phyloP scores from a whole-genome alignment of 2,113 vertebrate species.

The Vulpes lagopus region DNA sequence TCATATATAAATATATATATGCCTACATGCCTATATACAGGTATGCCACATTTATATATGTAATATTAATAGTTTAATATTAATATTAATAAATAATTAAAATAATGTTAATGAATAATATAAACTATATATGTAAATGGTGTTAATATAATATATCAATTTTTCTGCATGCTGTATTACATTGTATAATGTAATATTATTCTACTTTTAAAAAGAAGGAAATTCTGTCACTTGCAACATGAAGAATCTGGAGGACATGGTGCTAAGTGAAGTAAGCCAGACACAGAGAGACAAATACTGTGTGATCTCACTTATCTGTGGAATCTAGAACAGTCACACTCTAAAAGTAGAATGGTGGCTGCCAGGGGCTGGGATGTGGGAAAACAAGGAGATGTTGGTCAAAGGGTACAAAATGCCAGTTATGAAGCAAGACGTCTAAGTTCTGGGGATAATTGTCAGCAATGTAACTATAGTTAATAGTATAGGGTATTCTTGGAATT shows the following conservation, averaged over 20 bases:
- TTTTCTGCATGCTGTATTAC: background rate
- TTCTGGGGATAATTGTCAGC: background rate
- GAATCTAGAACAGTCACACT: background rate
- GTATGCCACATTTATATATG: background rate
- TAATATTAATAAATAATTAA: no score
- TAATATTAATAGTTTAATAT: no score
- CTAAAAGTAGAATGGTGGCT: background rate
- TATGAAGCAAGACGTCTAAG: background rate
- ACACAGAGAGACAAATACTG: background rate
- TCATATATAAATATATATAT: background rate
- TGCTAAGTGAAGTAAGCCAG: background rate
- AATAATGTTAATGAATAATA: no score
- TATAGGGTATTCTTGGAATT: background rate
- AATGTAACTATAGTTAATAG: background rate
- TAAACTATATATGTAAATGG: no score
- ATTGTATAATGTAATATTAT: background rate
- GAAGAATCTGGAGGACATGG: background rate
- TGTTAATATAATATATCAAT: no score
- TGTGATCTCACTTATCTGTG: background rate
- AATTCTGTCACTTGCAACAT: background rate
- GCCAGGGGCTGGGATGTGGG: background rate
- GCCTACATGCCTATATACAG: background rate
- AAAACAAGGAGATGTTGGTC: background rate
- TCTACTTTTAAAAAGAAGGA: background rate
- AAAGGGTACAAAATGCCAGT: background rate